phyloP scores from a whole-genome alignment of 2,888 invertebrate species.

The Sisyra terminalis region DNA sequence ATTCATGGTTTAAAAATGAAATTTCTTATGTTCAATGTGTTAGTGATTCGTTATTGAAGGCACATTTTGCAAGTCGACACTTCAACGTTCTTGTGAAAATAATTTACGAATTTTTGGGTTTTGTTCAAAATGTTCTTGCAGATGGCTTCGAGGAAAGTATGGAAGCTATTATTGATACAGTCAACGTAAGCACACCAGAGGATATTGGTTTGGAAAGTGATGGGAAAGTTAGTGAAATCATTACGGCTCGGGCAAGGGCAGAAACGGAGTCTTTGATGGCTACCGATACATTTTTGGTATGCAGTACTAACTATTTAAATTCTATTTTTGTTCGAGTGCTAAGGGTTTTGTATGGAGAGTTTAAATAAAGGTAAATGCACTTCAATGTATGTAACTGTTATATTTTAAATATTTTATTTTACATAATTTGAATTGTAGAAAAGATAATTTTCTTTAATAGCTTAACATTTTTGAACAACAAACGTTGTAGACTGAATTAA shows the following conservation, averaged over 20 bases:
- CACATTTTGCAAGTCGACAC: constrained; percentile 3
- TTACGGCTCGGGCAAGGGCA: neutral
- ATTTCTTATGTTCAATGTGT: constrained; percentile 2
- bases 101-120: constrained; percentile 4
- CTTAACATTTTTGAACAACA: too few relatives aligned
- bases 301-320: constrained; percentile 1
- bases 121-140: constrained; percentile 1
- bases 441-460: too few relatives aligned
- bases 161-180: neutral
- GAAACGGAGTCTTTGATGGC: neutral
- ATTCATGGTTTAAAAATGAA: constrained; percentile 1
- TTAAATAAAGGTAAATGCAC: too few relatives aligned
- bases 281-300: neutral
- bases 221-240: too few relatives aligned
- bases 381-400: too few relatives aligned
- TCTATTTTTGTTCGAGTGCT: constrained; percentile 1
- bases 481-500: too few relatives aligned
- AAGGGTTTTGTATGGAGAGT: constrained; percentile 1
- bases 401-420: too few relatives aligned
- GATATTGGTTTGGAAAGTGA: too few relatives aligned
- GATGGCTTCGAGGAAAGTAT: neutral
- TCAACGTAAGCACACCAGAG: too few relatives aligned
- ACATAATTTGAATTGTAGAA: too few relatives aligned
- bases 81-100: constrained; percentile 1
- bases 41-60: neutral